Evolutionary conservation across 2,888 invertebrate genomes (phyloP), one percentile per base, ranked within the genome.

Genomic region (Cheilosia urbana): DNA sequence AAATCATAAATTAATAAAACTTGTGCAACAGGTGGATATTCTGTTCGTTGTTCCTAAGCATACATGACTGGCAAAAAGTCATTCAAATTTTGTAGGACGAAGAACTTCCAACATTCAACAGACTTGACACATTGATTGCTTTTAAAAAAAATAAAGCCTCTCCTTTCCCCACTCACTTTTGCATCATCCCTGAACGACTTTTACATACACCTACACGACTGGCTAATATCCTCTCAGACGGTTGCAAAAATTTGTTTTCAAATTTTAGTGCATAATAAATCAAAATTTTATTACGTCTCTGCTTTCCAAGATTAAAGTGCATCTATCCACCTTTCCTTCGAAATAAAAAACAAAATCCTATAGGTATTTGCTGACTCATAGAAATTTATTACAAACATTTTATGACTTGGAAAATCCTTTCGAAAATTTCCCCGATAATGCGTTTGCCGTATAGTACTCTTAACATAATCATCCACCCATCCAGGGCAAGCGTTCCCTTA

Each of bases 321-420:
- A 47, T 9, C 45, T 7, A 45, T 45, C 19, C 17, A 9, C 9
- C 4, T 4, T 7, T 30, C 3, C 2, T 17, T 6, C n/a, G 27
- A 27, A 27, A 27, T 6, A 27, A 27, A n/a, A 34, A 42, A 24
- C 45, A 45, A 45, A 7, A 27, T 19, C 3, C 2, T 24, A 3
- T 15, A 15, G 1, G 9, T 45, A 69, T 65, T n/a, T 37, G 83
- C 79, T 84, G 84, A 84, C 75, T 84, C 84, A 76, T 53, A 53
- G 65, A 84, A 80, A 69, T 58, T 84, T 76, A 84, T 84, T 84
- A 60, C 75, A 80, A 66, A 73, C n/a, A 80, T 75, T 84, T 80
- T 84, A 84, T 80, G 79, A 84, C 75, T 80, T 57, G 84, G 84
- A 84, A 84, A 84, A 80, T 84, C 79, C 65, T 84, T 78, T 55